Conservation (phyloP, 2,888 invertebrate species). For the Sphaerophoria taeniata region DNA sequence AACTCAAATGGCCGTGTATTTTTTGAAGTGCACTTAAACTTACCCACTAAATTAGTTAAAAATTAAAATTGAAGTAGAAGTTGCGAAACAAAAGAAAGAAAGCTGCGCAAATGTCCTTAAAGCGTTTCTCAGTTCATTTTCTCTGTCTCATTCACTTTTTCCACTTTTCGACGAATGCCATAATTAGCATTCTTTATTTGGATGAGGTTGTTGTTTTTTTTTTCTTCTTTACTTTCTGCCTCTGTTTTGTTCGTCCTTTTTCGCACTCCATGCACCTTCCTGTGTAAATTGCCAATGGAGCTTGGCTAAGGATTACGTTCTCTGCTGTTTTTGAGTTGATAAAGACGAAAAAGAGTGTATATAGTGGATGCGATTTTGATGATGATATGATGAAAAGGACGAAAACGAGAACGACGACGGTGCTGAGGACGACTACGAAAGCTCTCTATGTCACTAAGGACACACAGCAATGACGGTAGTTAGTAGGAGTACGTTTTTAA, state of each 20-base stretch:
- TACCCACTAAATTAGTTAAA: slow-evolving; percentile 64
- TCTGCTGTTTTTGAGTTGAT: slow-evolving; percentile 37
- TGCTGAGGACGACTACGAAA: not conserved
- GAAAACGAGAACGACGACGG: slow-evolving; percentile 15
- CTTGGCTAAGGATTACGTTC: slow-evolving; percentile 61
- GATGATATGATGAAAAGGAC: slow-evolving; percentile 21
- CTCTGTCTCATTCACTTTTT: slow-evolving; percentile 39
- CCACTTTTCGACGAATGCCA: slow-evolving; percentile 64
- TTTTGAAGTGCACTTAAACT: slow-evolving; percentile 56
- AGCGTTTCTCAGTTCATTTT: not conserved
- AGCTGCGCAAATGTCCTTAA: slow-evolving; percentile 15
- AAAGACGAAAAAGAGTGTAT: slow-evolving; percentile 1
- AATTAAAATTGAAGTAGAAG: slow-evolving; percentile 1
- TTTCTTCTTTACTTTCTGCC: not conserved
- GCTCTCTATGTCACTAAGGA: slow-evolving; percentile 27
- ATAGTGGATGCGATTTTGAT: slow-evolving; percentile 20
- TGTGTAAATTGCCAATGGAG: slow-evolving; percentile 62
- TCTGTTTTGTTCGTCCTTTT: slow-evolving; percentile 20
- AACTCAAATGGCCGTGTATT: slow-evolving; percentile 22
- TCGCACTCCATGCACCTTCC: slow-evolving; percentile 61
- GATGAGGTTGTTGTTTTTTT: slow-evolving; percentile 16
- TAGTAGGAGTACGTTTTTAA: not conserved
- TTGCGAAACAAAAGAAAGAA: slow-evolving; percentile 12
- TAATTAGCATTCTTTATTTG: slow-evolving; percentile 71
- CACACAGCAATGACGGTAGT: slow-evolving; percentile 17